phyloP scores from a whole-genome alignment of 2,888 invertebrate species.

The Ditula angustiorana region DNA sequence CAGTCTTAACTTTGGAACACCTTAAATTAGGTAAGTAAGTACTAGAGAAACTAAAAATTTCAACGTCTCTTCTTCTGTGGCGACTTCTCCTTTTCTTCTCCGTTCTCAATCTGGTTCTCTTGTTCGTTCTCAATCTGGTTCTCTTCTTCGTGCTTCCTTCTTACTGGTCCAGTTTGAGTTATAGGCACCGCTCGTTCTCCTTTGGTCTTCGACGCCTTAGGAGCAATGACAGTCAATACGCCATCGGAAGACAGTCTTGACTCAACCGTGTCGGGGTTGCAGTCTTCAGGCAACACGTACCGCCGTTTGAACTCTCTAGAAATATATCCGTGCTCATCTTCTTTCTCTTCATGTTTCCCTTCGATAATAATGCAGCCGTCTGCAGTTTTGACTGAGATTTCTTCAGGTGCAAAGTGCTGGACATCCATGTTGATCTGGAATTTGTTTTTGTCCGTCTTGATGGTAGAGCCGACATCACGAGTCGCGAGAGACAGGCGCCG shows the following conservation, averaged over 20 bases:
- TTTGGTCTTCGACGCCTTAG: constrained; percentile 59
- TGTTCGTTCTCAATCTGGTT: constrained; percentile 42
- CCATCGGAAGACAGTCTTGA: constrained; percentile 92
- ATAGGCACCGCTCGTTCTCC: constrained; percentile 86
- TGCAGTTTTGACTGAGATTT: constrained; percentile 90
- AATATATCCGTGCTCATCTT: constrained; percentile 90
- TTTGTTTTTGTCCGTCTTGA: constrained; percentile 83
- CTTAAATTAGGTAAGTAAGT: not conserved
- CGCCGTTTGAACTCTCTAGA: constrained; percentile 91
- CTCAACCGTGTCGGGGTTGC: constrained; percentile 88
- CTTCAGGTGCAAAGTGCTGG: constrained; percentile 91
- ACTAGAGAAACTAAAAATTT: constrained; percentile 41
- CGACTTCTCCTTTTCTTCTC: constrained; percentile 48
- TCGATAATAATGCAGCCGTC: constrained; percentile 90
- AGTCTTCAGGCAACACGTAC: constrained; percentile 90
- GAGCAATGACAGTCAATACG: constrained; percentile 88
- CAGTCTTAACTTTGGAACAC: constrained; percentile 23
- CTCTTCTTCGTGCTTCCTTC: constrained; percentile 68
- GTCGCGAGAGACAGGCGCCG: constrained; percentile 70
- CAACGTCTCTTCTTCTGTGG: constrained; percentile 74
- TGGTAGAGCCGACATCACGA: constrained; percentile 82
- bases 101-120: constrained; percentile 29
- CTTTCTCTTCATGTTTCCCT: constrained; percentile 92
- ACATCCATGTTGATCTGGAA: constrained; percentile 91
- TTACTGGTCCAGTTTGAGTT: constrained; percentile 86